These are phyloP conservation scores for Coenonympha glycerion DNA, from an alignment of 2,888 invertebrate species.

Conservation along the genomic window DNA sequence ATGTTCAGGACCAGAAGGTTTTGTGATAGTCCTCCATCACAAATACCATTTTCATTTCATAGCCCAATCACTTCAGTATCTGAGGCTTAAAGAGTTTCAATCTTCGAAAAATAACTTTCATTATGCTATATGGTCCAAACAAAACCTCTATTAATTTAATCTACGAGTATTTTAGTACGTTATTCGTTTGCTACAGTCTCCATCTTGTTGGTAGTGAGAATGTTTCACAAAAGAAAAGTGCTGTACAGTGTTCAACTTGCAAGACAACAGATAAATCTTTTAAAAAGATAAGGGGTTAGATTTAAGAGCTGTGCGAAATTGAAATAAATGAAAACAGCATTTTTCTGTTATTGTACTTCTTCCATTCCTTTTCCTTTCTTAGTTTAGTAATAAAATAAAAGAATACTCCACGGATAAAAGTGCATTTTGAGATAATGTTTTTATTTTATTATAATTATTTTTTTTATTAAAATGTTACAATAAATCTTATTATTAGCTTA, in stretches of 20 bases:
- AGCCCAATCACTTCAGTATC: too few relatives aligned
- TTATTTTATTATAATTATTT: not conserved
- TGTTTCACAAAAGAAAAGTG: conserved; percentile 23
- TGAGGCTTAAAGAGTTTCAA: too few relatives aligned
- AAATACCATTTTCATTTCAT: too few relatives aligned
- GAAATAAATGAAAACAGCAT: conserved; percentile 19
- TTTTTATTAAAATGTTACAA: too few relatives aligned
- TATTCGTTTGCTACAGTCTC: too few relatives aligned
- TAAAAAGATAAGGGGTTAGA: conserved; percentile 23
- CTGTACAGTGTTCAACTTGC: conserved; percentile 21
- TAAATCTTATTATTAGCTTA: too few relatives aligned
- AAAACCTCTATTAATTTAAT: too few relatives aligned
- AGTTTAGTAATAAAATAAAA: conserved; percentile 9
- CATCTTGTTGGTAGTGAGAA: conserved; percentile 15
- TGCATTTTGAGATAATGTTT: not conserved
- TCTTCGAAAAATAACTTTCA: too few relatives aligned
- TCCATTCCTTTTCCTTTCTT: not conserved
- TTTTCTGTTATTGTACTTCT: conserved; percentile 20
- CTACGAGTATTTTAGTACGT: too few relatives aligned
- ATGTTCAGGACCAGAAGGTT: too few relatives aligned
- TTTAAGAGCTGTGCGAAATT: conserved; percentile 19
- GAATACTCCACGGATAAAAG: not conserved
- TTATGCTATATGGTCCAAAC: too few relatives aligned
- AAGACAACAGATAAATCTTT: conserved; percentile 24
- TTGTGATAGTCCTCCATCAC: too few relatives aligned